These are phyloP conservation scores for Sparus aurata DNA, from an alignment of 2,797 vertebrate genomes.

Conservation along the genomic window DNA sequence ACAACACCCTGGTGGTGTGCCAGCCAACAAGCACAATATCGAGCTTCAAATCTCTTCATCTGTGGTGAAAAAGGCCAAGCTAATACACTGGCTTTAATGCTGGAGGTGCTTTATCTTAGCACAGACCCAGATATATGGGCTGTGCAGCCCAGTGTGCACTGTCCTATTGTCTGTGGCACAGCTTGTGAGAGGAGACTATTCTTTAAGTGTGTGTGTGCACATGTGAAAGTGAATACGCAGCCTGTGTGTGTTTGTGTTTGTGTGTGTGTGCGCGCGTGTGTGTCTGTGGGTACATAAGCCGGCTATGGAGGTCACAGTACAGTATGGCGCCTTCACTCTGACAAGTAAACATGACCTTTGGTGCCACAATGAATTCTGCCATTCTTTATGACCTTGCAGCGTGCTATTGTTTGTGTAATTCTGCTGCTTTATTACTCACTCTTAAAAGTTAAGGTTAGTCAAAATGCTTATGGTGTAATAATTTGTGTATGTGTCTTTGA, in stretches of 20 bases:
- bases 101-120: conserved; percentile 80
- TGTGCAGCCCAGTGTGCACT: conserved; percentile 59
- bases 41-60: conserved; percentile 81
- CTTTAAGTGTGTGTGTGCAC: conserved; percentile 65
- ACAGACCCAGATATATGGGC: conserved; percentile 72
- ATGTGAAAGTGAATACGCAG: conserved; percentile 66
- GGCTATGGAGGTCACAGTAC: conserved; percentile 83
- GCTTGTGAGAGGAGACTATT: conserved; percentile 59
- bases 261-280: conserved; percentile 40
- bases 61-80: conserved; percentile 80
- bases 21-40: conserved; percentile 78
- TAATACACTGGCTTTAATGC: conserved; percentile 79
- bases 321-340: conserved; percentile 86
- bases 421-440: conserved; percentile 57
- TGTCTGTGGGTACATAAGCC: conserved; percentile 71
- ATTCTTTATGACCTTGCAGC: conserved; percentile 81
- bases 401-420: conserved; percentile 78
- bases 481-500: conserved; percentile 10
- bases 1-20: conserved; percentile 79
- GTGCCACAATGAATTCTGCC: conserved; percentile 80
- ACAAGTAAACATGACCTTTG: conserved; percentile 88
- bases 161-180: conserved; percentile 71
- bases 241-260: conserved; percentile 41
- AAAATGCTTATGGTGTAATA: conserved; percentile 16
- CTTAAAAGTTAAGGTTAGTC: conserved; percentile 47